Percentiles rank a stretch among this genome's conserved stretches.
Conservation (phyloP, 35 echinoderm and acorn worm genomes). For the Apostichopus parvimensis region DNA sequence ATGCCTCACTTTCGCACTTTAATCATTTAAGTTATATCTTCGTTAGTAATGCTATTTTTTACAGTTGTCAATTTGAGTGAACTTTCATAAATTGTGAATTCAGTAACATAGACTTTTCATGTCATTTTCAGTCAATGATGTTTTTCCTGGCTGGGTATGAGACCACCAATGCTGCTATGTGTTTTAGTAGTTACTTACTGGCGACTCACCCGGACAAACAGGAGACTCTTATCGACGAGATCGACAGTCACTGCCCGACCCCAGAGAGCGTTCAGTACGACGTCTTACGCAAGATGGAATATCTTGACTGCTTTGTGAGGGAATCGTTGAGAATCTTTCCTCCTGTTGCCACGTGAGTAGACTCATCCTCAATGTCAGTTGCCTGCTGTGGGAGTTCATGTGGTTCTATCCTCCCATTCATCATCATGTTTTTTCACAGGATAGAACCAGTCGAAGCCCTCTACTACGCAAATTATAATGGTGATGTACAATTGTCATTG, state of each 20-base stretch:
- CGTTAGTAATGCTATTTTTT: no score
- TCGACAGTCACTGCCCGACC: conserved; percentile 50
- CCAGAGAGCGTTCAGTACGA: conserved; percentile 63
- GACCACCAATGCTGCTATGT: conserved; percentile 65
- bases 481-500: no score
- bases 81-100: no score
- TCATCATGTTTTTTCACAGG: no score
- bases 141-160: conserved; percentile 91
- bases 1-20: no score
- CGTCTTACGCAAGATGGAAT: conserved; percentile 76
- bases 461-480: no score
- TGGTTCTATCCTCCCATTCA: no score
- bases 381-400: no score
- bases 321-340: conserved; percentile 79
- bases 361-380: not conserved
- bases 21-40: no score
- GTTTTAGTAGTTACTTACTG: conserved; percentile 63
- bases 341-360: conserved; percentile 76
- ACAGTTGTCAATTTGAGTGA: no score
- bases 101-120: no score
- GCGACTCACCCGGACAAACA: conserved; percentile 69
- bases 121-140: conserved; percentile 54
- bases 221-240: conserved; percentile 66
- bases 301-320: conserved; percentile 76
- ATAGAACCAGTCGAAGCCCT: no score